Evolutionary conservation across 2,113 vertebrate species (phyloP).

Genomic region (Sturnus vulgaris): DNA sequence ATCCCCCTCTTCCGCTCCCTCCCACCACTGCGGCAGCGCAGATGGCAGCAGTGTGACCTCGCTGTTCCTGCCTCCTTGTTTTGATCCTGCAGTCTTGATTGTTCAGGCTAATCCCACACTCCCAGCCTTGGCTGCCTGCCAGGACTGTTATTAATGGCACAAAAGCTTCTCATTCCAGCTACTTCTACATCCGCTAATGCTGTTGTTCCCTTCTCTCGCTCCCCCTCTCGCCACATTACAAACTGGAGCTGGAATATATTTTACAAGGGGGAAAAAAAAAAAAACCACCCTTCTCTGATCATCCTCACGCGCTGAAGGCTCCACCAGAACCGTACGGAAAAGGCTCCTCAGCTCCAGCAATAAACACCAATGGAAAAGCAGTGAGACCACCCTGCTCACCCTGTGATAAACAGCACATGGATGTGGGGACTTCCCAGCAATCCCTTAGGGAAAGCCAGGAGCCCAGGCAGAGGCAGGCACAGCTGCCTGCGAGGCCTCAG

Average conservation of each 20-base stretch:
- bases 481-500: background rate
- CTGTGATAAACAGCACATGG: background rate
- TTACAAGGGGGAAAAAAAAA: background rate
- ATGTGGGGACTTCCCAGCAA: background rate
- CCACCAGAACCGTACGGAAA: background rate
- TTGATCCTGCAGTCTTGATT: conserved; percentile 87
- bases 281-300: background rate
- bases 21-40: conserved; percentile 85
- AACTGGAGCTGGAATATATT: conserved; percentile 37
- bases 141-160: conserved; percentile 85
- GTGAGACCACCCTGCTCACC: background rate
- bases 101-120: conserved; percentile 88
- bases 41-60: conserved; percentile 90
- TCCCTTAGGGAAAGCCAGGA: background rate
- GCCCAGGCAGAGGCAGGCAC: background rate
- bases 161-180: conserved; percentile 86
- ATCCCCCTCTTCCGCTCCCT: conserved; percentile 72
- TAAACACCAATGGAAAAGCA: background rate
- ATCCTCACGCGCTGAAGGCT: background rate
- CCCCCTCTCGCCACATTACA: conserved; percentile 31
- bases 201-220: conserved; percentile 33
- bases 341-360: background rate
- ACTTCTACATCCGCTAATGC: conserved; percentile 69
- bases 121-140: conserved; percentile 82
- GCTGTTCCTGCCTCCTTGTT: conserved; percentile 88